Evolutionary conservation across 2,888 invertebrate genomes (phyloP).

Genomic region (Pocota personata): DNA sequence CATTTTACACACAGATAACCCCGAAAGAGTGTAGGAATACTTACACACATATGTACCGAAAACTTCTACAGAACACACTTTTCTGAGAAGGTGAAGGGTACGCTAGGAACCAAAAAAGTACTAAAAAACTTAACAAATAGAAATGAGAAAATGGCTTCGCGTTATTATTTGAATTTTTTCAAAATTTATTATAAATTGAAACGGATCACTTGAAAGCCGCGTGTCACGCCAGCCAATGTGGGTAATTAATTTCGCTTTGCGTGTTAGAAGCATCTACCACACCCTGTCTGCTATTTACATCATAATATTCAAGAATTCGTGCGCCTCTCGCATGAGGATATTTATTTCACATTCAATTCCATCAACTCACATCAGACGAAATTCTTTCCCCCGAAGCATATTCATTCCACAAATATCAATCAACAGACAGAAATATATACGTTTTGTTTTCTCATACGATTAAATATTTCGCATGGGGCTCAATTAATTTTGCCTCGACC

Average conservation of each 20-base stretch:
- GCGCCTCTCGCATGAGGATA: neutral
- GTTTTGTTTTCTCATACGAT: constrained; percentile 10
- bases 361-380: neutral
- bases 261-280: neutral
- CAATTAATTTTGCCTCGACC: constrained; percentile 37
- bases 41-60: too few relatives aligned
- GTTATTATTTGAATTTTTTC: neutral
- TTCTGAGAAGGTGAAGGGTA: too few relatives aligned
- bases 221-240: constrained; percentile 1
- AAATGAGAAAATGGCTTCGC: too few relatives aligned
- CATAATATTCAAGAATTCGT: neutral
- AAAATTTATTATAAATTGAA: neutral
- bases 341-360: constrained; percentile 13
- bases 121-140: too few relatives aligned
- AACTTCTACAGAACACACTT: too few relatives aligned
- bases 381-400: neutral
- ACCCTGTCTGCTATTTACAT: neutral
- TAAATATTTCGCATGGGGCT: constrained; percentile 32
- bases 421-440: neutral
- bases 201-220: neutral
- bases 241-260: neutral
- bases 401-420: constrained; percentile 30
- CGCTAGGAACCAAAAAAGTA: too few relatives aligned
- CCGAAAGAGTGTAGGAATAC: too few relatives aligned
- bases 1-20: too few relatives aligned